phyloP scores from a whole-genome alignment of 2,113 vertebrate genomes.

The Plotosus lineatus region DNA sequence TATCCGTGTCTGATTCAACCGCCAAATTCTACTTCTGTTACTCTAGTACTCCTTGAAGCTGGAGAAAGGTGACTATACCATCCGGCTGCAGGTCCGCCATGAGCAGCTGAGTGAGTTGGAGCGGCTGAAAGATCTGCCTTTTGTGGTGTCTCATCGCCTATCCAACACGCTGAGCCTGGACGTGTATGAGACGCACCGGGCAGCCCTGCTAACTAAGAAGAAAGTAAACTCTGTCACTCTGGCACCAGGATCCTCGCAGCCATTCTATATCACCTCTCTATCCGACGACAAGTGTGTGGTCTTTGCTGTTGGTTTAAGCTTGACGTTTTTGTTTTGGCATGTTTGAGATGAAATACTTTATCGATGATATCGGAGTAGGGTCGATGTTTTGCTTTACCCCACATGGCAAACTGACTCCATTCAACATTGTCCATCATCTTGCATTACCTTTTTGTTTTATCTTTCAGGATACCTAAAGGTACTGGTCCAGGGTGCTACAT shows the following conservation, averaged over 20 bases:
- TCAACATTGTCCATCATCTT: not conserved
- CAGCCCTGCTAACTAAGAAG: constrained; percentile 93
- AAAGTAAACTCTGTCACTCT: constrained; percentile 89
- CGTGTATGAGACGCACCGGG: constrained; percentile 89
- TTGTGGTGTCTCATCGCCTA: constrained; percentile 92
- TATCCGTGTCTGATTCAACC: not conserved
- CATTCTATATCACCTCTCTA: constrained; percentile 90
- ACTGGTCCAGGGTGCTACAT: constrained; percentile 93
- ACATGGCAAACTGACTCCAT: not conserved
- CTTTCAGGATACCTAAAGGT: constrained; percentile 88
- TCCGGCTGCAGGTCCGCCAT: constrained; percentile 94
- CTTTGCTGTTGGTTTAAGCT: not conserved
- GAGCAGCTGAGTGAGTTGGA: constrained; percentile 93
- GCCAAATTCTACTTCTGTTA: constrained; percentile 27
- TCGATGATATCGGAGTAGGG: not conserved
- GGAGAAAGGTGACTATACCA: constrained; percentile 96
- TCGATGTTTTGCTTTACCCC: not conserved
- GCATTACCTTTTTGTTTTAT: constrained; percentile 7
- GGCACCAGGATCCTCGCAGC: constrained; percentile 83
- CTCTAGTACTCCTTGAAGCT: constrained; percentile 93
- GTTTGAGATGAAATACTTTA: not conserved
- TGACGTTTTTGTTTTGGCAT: not conserved
- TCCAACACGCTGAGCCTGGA: constrained; percentile 89
- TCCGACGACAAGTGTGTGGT: constrained; percentile 94
- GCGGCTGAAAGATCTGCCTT: constrained; percentile 93